Conservation (phyloP, 2,797 vertebrate species). For the Pseudochromis fuscus region DNA sequence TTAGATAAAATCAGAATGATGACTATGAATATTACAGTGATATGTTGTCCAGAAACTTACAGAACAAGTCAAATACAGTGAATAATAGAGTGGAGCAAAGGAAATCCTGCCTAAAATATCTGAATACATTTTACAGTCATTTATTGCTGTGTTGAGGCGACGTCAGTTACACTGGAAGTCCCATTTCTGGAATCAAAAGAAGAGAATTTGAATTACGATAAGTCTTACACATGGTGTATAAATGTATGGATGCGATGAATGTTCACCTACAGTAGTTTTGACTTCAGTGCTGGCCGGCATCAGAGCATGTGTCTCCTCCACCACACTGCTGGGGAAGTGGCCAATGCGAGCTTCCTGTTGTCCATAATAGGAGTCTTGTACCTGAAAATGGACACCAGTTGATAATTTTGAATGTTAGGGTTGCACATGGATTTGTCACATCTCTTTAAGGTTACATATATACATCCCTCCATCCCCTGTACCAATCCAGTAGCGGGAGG, state of each 20-base stretch:
- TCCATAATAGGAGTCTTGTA: conserved; percentile 90
- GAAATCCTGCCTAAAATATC: background rate
- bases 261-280: conserved; percentile 87
- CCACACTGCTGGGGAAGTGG: conserved; percentile 91
- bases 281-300: conserved; percentile 87
- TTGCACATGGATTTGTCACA: background rate
- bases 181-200: conserved; percentile 86
- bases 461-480: too few relatives aligned
- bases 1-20: background rate
- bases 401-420: too few relatives aligned
- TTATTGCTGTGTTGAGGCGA: background rate
- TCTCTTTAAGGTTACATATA: background rate
- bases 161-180: conserved; percentile 92
- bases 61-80: too few relatives aligned
- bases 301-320: conserved; percentile 88
- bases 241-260: conserved; percentile 10
- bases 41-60: background rate
- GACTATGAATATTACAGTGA: conserved; percentile 1
- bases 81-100: too few relatives aligned
- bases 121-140: background rate
- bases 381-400: conserved; percentile 73
- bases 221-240: background rate
- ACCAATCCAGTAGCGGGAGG: too few relatives aligned
- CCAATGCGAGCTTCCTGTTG: conserved; percentile 89
- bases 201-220: conserved; percentile 23